phyloP scores from a whole-genome alignment of 2,113 vertebrate species.

The Polypterus senegalus region DNA sequence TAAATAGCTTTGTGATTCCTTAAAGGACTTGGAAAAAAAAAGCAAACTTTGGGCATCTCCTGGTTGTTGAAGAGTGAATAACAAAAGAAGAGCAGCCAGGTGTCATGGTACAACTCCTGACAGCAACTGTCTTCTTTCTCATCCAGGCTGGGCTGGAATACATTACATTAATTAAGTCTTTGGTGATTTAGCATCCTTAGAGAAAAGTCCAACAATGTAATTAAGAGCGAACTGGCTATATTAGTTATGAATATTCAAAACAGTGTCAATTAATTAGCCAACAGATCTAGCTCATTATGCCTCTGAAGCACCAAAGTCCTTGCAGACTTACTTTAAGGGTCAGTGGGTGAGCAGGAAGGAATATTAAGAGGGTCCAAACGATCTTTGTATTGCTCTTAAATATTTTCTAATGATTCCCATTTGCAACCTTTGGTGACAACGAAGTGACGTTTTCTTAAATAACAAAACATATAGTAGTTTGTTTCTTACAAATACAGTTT shows the following conservation, averaged over 20 bases:
- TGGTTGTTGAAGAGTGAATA: conserved; percentile 44
- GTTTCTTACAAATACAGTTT: too few relatives aligned
- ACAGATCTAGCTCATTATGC: conserved; percentile 67
- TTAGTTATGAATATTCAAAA: conserved; percentile 99
- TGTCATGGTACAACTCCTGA: conserved; percentile 87
- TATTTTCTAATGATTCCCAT: conserved; percentile 57
- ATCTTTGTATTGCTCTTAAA: conserved; percentile 45
- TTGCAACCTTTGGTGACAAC: conserved; percentile 46
- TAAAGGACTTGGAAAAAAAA: conserved; percentile 37
- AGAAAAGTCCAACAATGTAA: conserved; percentile 98
- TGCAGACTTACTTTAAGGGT: conserved; percentile 78
- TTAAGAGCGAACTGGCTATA: conserved; percentile 92
- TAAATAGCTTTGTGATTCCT: conserved; percentile 47
- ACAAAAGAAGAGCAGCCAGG: conserved; percentile 84
- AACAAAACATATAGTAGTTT: conserved; percentile 2
- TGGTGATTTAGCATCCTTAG: conserved; percentile 97
- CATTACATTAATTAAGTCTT: conserved; percentile 99
- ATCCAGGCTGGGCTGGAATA: conserved; percentile 91
- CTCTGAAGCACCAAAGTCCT: conserved; percentile 64
- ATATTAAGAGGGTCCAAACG: conserved; percentile 58
- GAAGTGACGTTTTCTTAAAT: conserved; percentile 25
- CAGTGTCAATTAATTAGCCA: conserved; percentile 97
- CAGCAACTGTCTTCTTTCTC: conserved; percentile 79
- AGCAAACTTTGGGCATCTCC: conserved; percentile 57
- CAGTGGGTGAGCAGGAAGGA: conserved; percentile 52